These are phyloP conservation scores for Polyodon spathula DNA, from an alignment of 2,113 vertebrate species.

Conservation along the genomic window DNA sequence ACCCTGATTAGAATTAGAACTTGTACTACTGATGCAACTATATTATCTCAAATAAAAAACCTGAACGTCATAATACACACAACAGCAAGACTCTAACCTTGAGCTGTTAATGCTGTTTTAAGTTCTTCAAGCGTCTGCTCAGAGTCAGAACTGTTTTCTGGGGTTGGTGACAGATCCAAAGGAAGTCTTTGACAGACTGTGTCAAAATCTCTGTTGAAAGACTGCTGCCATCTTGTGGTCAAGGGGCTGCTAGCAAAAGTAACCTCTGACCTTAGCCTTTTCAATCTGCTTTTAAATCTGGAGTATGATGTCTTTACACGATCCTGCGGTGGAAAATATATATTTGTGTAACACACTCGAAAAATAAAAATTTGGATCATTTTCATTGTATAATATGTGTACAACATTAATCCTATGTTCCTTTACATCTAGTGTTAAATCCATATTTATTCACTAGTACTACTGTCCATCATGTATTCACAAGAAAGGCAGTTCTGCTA, in stretches of 20 bases:
- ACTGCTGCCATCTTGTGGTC: conserved; percentile 51
- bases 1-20: too few relatives aligned
- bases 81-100: conserved; percentile 19
- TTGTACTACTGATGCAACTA: too few relatives aligned
- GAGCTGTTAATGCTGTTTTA: not conserved
- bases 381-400: too few relatives aligned
- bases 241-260: conserved; percentile 46
- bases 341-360: too few relatives aligned
- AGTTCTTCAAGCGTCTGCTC: not conserved
- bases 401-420: too few relatives aligned
- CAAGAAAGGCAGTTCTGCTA: too few relatives aligned
- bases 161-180: conserved; percentile 33
- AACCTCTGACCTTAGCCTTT: not conserved
- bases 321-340: conserved; percentile 9
- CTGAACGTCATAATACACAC: too few relatives aligned
- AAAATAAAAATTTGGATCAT: too few relatives aligned
- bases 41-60: too few relatives aligned
- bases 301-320: conserved; percentile 19
- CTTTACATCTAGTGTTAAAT: too few relatives aligned
- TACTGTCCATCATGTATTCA: too few relatives aligned
- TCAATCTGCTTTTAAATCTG: conserved; percentile 36
- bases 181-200: conserved; percentile 36
- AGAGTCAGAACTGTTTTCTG: not conserved
- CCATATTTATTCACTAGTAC: too few relatives aligned
- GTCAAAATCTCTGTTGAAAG: conserved; percentile 27